Evolutionary conservation across 2,888 invertebrate species (phyloP).

Genomic region (Siphlonurus alternatus): DNA sequence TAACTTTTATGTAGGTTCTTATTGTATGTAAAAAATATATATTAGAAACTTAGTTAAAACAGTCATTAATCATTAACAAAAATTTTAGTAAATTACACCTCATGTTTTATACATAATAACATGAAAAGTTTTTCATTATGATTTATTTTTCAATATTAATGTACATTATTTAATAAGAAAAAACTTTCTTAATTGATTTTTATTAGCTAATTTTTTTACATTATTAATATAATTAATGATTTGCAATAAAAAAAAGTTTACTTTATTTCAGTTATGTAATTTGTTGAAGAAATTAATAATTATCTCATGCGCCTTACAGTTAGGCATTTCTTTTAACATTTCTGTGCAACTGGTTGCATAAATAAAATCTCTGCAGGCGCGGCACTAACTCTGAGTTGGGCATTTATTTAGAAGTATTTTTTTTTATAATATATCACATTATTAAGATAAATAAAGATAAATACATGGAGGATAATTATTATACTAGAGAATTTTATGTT

Average conservation of each 20-base stretch:
- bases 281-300: neutral
- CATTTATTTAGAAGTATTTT: too few relatives aligned
- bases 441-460: too few relatives aligned
- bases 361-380: neutral
- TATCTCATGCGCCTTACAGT: neutral
- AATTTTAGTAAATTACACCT: neutral
- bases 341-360: neutral
- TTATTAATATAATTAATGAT: too few relatives aligned
- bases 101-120: neutral
- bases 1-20: neutral
- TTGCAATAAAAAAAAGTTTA: neutral
- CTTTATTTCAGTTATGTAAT: neutral
- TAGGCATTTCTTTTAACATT: neutral
- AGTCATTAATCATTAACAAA: neutral
- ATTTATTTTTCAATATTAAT: neutral
- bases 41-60: neutral
- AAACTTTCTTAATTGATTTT: neutral
- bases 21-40: neutral
- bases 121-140: neutral
- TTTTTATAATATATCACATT: too few relatives aligned
- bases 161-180: neutral
- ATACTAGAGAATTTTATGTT: too few relatives aligned
- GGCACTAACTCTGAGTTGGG: neutral
- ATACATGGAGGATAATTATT: too few relatives aligned
- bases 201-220: too few relatives aligned